phyloP scores from a whole-genome alignment of 2,797 vertebrate genomes.

The Danio choprae region DNA sequence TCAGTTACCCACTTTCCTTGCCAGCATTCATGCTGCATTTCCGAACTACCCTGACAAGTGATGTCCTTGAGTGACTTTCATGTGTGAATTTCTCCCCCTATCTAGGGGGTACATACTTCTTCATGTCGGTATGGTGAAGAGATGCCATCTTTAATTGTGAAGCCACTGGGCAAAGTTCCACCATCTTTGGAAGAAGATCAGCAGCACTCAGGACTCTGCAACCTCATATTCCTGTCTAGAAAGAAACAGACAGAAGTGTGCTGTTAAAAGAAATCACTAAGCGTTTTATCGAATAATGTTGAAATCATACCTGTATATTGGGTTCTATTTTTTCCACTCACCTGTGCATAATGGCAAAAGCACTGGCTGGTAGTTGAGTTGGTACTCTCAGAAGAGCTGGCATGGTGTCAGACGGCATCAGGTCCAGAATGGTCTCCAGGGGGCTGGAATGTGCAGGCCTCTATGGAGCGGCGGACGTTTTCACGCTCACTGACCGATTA shows the following conservation, averaged over 20 bases:
- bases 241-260: constrained; percentile 1
- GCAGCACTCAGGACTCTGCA: not conserved
- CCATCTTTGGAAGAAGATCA: constrained; percentile 13
- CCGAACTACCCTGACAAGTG: constrained; percentile 59
- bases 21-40: constrained; percentile 45
- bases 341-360: not conserved
- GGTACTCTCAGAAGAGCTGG: constrained; percentile 23
- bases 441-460: constrained; percentile 15
- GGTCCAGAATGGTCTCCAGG: constrained; percentile 25
- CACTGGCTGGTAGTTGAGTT: not conserved
- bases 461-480: constrained; percentile 62
- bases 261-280: not conserved
- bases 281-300: not conserved
- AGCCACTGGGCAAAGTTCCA: constrained; percentile 28
- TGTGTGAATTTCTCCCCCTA: constrained; percentile 61
- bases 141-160: constrained; percentile 31
- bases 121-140: constrained; percentile 64
- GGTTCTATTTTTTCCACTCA: not conserved
- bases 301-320: constrained; percentile 21
- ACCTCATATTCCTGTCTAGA: constrained; percentile 18
- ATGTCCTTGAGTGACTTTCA: constrained; percentile 78
- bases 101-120: constrained; percentile 74
- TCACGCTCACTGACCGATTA: constrained; percentile 79
- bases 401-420: constrained; percentile 24
- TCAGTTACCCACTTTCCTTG: constrained; percentile 36